Evolutionary conservation across 2,113 vertebrate species (phyloP).

Genomic region (Meleagris gallopavo): DNA sequence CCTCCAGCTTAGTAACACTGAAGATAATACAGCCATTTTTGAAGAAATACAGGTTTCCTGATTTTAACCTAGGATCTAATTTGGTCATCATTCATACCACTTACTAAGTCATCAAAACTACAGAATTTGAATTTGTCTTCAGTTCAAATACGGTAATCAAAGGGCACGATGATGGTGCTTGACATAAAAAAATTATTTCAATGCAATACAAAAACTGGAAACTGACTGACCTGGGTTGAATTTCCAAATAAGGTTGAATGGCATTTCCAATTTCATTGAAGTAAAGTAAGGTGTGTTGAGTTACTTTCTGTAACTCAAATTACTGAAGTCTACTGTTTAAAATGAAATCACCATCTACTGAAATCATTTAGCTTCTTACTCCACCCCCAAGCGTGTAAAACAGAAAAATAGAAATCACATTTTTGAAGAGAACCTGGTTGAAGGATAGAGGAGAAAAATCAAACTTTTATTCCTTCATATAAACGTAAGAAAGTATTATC

Average conservation of each 20-base stretch:
- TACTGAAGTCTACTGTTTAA: background rate
- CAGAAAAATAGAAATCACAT: background rate
- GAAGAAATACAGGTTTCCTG: background rate
- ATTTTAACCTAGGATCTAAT: slow-evolving; percentile 14
- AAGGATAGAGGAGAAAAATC: background rate
- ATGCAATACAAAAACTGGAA: background rate
- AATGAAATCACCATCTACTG: background rate
- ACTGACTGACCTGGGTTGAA: background rate
- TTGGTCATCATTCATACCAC: background rate
- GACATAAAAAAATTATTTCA: background rate
- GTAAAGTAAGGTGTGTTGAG: background rate
- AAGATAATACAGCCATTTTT: background rate
- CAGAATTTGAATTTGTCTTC: fast-evolving
- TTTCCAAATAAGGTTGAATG: background rate
- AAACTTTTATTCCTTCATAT: background rate
- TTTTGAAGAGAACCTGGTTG: background rate
- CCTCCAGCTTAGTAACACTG: no score
- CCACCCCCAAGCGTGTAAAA: background rate
- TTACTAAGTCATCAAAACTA: background rate
- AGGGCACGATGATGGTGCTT: background rate
- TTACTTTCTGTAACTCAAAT: background rate
- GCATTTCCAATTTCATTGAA: background rate
- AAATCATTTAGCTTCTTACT: background rate
- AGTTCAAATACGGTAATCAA: background rate
- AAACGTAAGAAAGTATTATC: background rate